Evolutionary conservation across 1,140 invertebrate species (phyloP), one percentile per base, ranked within the genome.

Genomic region (Acromyrmex heyeri): DNA sequence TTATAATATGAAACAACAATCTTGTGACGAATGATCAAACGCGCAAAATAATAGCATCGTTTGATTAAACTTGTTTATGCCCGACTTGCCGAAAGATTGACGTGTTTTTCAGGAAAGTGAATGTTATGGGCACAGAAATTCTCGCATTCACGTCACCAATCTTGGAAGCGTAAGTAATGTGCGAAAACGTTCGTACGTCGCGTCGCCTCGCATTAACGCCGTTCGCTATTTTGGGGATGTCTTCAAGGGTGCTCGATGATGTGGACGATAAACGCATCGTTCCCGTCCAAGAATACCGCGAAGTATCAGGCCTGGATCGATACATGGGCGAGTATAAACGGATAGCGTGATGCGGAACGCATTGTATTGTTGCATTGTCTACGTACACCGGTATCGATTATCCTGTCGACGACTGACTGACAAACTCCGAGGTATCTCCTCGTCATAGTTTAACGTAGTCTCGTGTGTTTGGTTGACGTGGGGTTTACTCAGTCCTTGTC

Each of bases 311-410:
- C 8, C 2, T 38, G 79, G n/a, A 24, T 83, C 79, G 69, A 83
- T 83, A 83, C 53, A 38, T 69, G 38, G 38, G 24, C 55, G 18
- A 30, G 55, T 73, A 61, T 62, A 73, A 75, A 73, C 24, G 44
- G 79, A 75, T 50, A 75, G 27, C 79, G 44, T 24, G 69, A 83
- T 67, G 69, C 38, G 57, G 12, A 81, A 57, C 53, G 34, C 69
- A 70, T 82, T 24, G 67, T 65, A 82, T 73, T 73, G 79, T 73
- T 82, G 27, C 69, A 75, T 67, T 73, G 69, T 83, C 55, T 83
- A 34, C 34, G 4, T 61, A 44, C 24, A n/a, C 30, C 16, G 12
- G 12, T 82, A 83, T 83, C 79, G 79, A 83, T 83, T 72, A 83
- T 83, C 79, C 69, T n/a, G 69, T 18, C 50, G 78, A 81, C 65